Conservation (phyloP, 2,797 vertebrate genomes). For the Jordanella pulchra region DNA sequence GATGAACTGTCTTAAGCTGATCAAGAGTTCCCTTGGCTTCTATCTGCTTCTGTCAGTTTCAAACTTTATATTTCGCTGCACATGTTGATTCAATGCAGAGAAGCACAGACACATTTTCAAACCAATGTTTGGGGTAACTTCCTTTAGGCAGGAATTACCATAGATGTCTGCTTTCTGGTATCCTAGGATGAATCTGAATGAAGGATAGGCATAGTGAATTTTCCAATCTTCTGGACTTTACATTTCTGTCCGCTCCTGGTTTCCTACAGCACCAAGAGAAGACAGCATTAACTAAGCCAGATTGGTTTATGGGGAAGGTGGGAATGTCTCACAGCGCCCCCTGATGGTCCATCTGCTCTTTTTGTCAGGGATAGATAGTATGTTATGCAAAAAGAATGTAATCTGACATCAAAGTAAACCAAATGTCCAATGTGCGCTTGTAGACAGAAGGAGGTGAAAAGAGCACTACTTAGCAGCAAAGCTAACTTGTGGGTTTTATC, state of each 20-base stretch:
- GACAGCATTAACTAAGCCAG: conserved; percentile 40
- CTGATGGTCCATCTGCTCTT: conserved; percentile 56
- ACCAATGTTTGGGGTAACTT: conserved; percentile 50
- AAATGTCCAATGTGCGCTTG: conserved; percentile 54
- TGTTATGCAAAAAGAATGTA: conserved; percentile 29
- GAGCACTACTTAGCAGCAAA: conserved; percentile 84
- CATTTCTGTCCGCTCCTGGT: conserved; percentile 37
- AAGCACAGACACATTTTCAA: conserved; percentile 54
- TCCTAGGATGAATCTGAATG: conserved; percentile 53
- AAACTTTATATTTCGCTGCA: conserved; percentile 66
- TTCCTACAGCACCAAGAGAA: conserved; percentile 42
- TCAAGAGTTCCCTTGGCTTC: conserved; percentile 64
- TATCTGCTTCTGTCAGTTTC: conserved; percentile 67
- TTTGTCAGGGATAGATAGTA: conserved; percentile 5
- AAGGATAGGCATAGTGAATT: conserved; percentile 58
- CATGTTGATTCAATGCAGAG: conserved; percentile 62
- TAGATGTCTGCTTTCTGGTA: conserved; percentile 53
- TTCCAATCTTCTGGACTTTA: conserved; percentile 47
- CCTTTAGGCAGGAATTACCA: conserved; percentile 57
- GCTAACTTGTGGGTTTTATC: conserved; percentile 82
- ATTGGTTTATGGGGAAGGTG: conserved; percentile 23
- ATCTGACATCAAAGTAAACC: conserved; percentile 46
- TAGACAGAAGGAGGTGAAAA: conserved; percentile 62
- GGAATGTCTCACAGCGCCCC: conserved; percentile 55
- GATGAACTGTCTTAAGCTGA: conserved; percentile 61